Base-by-base conservation (phyloP, 2,888 invertebrate genomes). In the Sicus ferrugineus region DNA sequence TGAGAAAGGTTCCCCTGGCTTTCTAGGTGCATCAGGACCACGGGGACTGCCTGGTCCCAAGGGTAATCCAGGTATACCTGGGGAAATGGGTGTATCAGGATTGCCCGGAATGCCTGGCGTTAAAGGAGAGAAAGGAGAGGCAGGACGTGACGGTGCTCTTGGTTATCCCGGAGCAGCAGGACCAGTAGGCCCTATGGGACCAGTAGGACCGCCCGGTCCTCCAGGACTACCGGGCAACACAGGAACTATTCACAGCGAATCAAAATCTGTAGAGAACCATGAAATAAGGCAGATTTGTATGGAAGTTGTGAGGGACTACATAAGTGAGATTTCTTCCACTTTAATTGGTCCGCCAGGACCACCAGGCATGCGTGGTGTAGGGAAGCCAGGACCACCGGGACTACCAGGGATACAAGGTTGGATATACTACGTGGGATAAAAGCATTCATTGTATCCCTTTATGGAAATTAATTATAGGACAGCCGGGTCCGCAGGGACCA, bases 231-330 rank as follows among this genome's bases (percentile, higher is more conserved):
- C 72, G 1, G 71, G 75, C 1, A 54, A 56, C 6, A 56, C 70
- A 2, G 75, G 68, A 9, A 31, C 64, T 1, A 38, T 88, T 9
- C 23, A 73, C 26, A 72, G 19, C 7, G 72, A 71, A n/a, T 67
- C 46, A 2, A 64, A 61, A n/a, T 72, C 69, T 14, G 46, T 76
- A 19, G 77, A 77, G 7, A 91, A 91, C 66, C 86, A 86, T 5
- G 93, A 94, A 84, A 88, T 96, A 21, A 87, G 92, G 75, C 93
- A 93, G 75, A 92, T 96, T 77, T 95, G 95, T 81, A 90, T 91
- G 76, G 89, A 90, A 62, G 89, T 95, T 61, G 87, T 95, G 59
- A 88, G 92, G 88, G 95, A 93, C 77, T 91, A 93, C 78, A 85
- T 95, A 77, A 89, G 88, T 76, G 93, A 93, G 79, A 85, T 94